These are phyloP conservation scores for Harpalus rufipes DNA, from an alignment of 2,888 invertebrate genomes.

Conservation along the genomic window DNA sequence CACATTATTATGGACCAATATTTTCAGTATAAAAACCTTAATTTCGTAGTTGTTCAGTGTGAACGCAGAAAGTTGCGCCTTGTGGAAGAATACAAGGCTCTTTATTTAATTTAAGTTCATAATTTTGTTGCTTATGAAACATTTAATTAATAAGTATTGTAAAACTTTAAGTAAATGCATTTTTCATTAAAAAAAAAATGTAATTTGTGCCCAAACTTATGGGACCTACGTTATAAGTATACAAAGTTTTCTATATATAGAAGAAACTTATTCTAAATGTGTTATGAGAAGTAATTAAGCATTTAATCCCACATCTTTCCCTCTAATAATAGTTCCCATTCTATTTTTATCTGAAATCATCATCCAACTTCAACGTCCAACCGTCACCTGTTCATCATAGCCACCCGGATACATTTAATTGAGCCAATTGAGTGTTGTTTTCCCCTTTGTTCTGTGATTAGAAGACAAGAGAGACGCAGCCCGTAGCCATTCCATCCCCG, in stretches of 20 bases:
- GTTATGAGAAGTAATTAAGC: neutral
- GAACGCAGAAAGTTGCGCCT: too few species aligned
- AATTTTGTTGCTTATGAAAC: too few species aligned
- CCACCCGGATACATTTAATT: slow-evolving; percentile 65
- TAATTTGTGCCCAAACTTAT: too few species aligned
- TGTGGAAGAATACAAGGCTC: too few species aligned
- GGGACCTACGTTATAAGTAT: too few species aligned
- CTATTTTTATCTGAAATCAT: neutral
- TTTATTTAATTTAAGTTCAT: too few species aligned
- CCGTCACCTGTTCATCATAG: slow-evolving; percentile 54
- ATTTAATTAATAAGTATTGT: too few species aligned
- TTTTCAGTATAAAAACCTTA: too few species aligned
- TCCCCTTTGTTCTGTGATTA: slow-evolving; percentile 54
- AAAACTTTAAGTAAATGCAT: too few species aligned
- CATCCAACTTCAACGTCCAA: slow-evolving; percentile 7
- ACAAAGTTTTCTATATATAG: neutral
- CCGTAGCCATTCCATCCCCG: slow-evolving; percentile 8
- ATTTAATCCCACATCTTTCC: neutral
- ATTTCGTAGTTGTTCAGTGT: too few species aligned
- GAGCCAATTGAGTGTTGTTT: slow-evolving; percentile 59
- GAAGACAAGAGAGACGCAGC: slow-evolving; percentile 2
- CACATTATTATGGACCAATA: too few species aligned
- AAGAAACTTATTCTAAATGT: neutral
- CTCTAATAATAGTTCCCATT: neutral
- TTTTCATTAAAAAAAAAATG: too few species aligned